Evolutionary conservation across 2,797 vertebrate genomes (phyloP).

Genomic region (Rhinoraja longicauda): DNA sequence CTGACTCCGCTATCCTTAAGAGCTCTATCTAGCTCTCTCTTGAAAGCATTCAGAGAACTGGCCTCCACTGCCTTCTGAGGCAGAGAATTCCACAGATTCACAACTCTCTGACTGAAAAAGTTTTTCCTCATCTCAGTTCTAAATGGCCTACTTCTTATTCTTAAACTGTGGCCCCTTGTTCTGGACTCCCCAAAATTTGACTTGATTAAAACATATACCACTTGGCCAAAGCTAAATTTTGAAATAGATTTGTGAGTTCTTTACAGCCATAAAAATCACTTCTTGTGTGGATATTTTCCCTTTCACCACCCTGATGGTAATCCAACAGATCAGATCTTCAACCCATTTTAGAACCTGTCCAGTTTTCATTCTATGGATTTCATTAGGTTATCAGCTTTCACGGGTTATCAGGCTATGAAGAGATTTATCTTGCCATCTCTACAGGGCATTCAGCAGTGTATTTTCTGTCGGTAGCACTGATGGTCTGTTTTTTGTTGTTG

Average conservation of each 20-base stretch:
- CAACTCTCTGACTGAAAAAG: too few relatives aligned
- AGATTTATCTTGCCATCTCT: neutral
- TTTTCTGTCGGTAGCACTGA: neutral
- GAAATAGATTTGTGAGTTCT: neutral
- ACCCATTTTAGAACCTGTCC: neutral
- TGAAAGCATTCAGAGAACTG: too few relatives aligned
- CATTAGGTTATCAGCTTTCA: neutral
- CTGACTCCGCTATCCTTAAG: too few relatives aligned
- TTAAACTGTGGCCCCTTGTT: too few relatives aligned
- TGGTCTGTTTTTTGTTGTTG: neutral
- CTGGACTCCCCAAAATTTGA: too few relatives aligned
- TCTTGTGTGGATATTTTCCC: neutral
- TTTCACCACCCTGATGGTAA: neutral
- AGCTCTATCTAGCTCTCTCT: too few relatives aligned
- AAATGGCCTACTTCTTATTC: too few relatives aligned
- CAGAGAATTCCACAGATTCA: too few relatives aligned
- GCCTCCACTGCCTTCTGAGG: too few relatives aligned
- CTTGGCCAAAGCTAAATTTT: neutral
- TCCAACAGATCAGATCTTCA: neutral
- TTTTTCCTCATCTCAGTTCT: too few relatives aligned
- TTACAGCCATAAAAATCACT: neutral
- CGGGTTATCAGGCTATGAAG: neutral
- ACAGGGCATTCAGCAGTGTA: neutral
- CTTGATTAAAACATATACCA: neutral
- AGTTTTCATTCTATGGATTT: neutral